phyloP scores from a whole-genome alignment of 2,797 vertebrate genomes.

The Chiropotes sagulatus region DNA sequence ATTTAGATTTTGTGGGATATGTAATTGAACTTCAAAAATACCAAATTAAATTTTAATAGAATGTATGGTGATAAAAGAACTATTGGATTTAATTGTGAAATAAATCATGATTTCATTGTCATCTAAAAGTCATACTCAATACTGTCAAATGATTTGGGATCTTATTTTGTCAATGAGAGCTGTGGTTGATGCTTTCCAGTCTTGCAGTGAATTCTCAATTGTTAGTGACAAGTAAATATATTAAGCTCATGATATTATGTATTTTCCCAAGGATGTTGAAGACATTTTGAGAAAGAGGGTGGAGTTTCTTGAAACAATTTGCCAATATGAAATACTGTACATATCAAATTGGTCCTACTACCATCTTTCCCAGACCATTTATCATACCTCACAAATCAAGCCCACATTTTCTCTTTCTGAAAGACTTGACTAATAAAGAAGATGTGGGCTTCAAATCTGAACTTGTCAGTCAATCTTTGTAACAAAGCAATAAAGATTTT shows the following conservation, averaged over 20 bases:
- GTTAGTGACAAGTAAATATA: conserved; percentile 75
- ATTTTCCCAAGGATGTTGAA: conserved; percentile 67
- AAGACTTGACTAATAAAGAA: conserved; percentile 69
- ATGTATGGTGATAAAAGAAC: conserved; percentile 62
- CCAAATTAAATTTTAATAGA: conserved; percentile 64
- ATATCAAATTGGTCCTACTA: conserved; percentile 75
- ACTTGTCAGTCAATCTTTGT: conserved; percentile 71
- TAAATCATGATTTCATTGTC: conserved; percentile 67
- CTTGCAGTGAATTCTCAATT: conserved; percentile 53
- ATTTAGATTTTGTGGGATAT: conserved; percentile 56
- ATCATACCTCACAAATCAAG: conserved; percentile 77
- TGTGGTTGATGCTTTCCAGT: conserved; percentile 66
- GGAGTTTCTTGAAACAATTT: conserved; percentile 80
- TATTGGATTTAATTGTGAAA: conserved; percentile 58
- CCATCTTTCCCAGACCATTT: conserved; percentile 77
- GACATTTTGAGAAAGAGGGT: conserved; percentile 67
- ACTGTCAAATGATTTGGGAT: conserved; percentile 61
- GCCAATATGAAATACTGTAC: conserved; percentile 78
- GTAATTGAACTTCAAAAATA: conserved; percentile 55
- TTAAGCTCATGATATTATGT: conserved; percentile 54
- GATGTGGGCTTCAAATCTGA: conserved; percentile 67
- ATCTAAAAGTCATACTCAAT: conserved; percentile 61
- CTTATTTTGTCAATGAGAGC: conserved; percentile 64
- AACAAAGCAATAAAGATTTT: conserved; percentile 73
- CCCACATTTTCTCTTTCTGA: conserved; percentile 72